Conservation (phyloP, 2,888 invertebrate genomes). For the Xanthia togata region DNA sequence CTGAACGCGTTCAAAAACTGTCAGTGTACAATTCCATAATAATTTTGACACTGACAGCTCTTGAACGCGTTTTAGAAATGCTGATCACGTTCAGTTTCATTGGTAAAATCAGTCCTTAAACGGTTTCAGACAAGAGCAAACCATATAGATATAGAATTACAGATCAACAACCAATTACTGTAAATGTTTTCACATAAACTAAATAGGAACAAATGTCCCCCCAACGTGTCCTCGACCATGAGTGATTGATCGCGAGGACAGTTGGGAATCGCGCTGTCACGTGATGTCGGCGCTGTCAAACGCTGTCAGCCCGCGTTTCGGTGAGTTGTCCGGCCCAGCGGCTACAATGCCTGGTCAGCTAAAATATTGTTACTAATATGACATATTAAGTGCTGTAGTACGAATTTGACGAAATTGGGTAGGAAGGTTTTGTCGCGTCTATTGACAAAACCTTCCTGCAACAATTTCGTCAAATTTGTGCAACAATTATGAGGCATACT, state of each 20-base stretch:
- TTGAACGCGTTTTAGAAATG: too few relatives aligned
- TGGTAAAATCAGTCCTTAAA: background rate
- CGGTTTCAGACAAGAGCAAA: background rate
- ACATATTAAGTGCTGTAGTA: background rate
- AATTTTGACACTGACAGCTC: too few relatives aligned
- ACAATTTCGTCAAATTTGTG: too few relatives aligned
- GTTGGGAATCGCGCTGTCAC: slow-evolving; percentile 58
- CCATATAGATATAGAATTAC: background rate
- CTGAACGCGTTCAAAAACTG: too few relatives aligned
- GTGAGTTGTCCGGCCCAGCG: slow-evolving; percentile 34
- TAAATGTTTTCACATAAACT: slow-evolving; percentile 38
- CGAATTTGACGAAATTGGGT: background rate
- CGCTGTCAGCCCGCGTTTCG: slow-evolving; percentile 66
- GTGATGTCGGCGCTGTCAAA: slow-evolving; percentile 66
- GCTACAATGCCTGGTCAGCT: slow-evolving; percentile 37
- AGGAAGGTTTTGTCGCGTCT: background rate
- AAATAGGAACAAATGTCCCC: slow-evolving; percentile 52
- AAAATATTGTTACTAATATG: slow-evolving; percentile 44
- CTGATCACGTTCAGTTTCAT: too few relatives aligned
- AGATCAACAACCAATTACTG: slow-evolving; percentile 38
- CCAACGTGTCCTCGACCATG: slow-evolving; percentile 61
- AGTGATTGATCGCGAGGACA: slow-evolving; percentile 65
- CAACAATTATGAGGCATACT: too few relatives aligned
- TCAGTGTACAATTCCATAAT: too few relatives aligned
- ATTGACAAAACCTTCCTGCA: too few relatives aligned